phyloP scores from a whole-genome alignment of 2,113 vertebrate species.

The Nibea coibor region DNA sequence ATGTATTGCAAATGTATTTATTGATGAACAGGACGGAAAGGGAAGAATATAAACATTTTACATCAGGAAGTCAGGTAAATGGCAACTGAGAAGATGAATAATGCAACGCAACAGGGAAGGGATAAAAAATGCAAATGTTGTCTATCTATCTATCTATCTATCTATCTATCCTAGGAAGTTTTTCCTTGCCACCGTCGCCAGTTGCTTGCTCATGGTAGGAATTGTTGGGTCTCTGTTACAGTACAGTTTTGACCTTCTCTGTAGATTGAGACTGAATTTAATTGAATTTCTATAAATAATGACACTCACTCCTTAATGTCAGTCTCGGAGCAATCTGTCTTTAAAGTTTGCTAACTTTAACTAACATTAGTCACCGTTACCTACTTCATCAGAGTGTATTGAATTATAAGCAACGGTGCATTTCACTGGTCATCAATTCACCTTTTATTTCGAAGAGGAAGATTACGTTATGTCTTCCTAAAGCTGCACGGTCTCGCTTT shows the following conservation, averaged over 20 bases:
- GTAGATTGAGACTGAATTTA: no score
- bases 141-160: no score
- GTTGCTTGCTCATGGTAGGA: no score
- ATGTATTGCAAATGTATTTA: no score
- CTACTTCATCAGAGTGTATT: background rate
- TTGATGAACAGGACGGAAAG: slow-evolving; percentile 24
- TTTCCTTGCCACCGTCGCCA: no score
- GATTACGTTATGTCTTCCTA: background rate
- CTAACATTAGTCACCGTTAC: background rate
- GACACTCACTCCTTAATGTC: no score
- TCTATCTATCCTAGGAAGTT: no score
- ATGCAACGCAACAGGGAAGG: slow-evolving; percentile 40
- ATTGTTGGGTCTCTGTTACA: no score
- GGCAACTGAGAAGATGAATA: slow-evolving; percentile 54
- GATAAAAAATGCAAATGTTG: slow-evolving; percentile 43
- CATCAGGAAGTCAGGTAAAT: slow-evolving; percentile 58
- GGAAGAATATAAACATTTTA: slow-evolving; percentile 37
- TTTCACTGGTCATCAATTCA: background rate
- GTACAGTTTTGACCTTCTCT: no score
- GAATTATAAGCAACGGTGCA: background rate
- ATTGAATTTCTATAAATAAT: no score
- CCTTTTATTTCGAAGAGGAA: background rate
- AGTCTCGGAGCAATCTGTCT: background rate
- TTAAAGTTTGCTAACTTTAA: background rate
- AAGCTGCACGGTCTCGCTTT: background rate